Evolutionary conservation across 2,888 invertebrate species (phyloP).

Genomic region (Tetramorium bicarinatum): DNA sequence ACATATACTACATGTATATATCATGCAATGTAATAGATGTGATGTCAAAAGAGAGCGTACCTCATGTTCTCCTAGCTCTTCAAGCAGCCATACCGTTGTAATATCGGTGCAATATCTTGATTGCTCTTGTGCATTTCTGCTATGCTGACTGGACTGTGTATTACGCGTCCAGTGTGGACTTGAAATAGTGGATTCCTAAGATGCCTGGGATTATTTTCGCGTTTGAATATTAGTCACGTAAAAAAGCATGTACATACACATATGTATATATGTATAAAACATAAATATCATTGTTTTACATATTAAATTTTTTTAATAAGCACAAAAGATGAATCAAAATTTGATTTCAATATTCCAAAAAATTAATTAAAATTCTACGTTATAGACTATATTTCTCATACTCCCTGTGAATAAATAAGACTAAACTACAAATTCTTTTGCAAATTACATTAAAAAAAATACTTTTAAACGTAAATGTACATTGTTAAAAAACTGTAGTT

Average conservation of each 20-base stretch:
- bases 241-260: neutral
- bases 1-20: neutral
- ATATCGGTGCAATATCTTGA: slow-evolving; percentile 52
- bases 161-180: slow-evolving; percentile 11
- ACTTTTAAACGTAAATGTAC: neutral
- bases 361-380: neutral
- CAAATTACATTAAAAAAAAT: neutral
- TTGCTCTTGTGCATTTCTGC: slow-evolving; percentile 43
- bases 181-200: neutral
- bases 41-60: slow-evolving; percentile 46
- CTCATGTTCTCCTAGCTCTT: slow-evolving; percentile 67
- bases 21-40: slow-evolving; percentile 44
- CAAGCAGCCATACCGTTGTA: slow-evolving; percentile 68
- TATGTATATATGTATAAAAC: too few species aligned
- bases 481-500: neutral
- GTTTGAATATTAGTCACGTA: neutral
- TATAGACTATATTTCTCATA: neutral
- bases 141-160: slow-evolving; percentile 31
- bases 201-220: neutral
- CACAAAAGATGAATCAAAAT: neutral
- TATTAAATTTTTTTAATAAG: neutral
- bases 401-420: neutral
- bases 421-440: neutral
- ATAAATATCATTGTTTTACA: neutral
- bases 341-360: neutral